Conservation (phyloP, 2,113 vertebrate species). For the Tichodroma muraria region DNA sequence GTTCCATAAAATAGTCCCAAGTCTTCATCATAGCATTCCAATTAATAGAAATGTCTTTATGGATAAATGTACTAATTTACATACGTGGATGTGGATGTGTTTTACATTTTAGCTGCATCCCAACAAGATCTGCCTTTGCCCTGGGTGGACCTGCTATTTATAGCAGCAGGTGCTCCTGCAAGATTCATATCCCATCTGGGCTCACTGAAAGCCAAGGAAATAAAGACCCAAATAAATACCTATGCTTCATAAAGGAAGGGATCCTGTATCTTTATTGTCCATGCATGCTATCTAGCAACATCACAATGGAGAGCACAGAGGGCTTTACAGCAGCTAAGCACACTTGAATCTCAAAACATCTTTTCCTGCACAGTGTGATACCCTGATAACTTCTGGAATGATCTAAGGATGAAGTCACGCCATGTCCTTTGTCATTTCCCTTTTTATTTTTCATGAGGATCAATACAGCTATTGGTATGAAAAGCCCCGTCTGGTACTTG, state of each 20-base stretch:
- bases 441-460: neutral
- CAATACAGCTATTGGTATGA: neutral
- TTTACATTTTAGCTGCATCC: neutral
- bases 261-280: neutral
- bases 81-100: fast-evolving
- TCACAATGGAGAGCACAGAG: neutral
- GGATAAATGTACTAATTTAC: neutral
- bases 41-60: neutral
- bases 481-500: neutral
- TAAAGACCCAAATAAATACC: neutral
- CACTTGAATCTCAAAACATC: neutral
- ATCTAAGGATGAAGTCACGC: neutral
- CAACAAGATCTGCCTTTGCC: neutral
- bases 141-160: neutral
- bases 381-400: neutral
- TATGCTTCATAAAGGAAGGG: neutral
- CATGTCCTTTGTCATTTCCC: neutral
- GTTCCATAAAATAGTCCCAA: neutral
- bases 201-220: neutral
- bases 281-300: neutral
- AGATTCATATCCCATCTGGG: neutral
- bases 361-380: neutral
- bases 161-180: neutral
- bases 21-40: neutral
- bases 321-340: neutral